phyloP scores from a whole-genome alignment of 2,113 vertebrate genomes.

The Carlito syrichta region DNA sequence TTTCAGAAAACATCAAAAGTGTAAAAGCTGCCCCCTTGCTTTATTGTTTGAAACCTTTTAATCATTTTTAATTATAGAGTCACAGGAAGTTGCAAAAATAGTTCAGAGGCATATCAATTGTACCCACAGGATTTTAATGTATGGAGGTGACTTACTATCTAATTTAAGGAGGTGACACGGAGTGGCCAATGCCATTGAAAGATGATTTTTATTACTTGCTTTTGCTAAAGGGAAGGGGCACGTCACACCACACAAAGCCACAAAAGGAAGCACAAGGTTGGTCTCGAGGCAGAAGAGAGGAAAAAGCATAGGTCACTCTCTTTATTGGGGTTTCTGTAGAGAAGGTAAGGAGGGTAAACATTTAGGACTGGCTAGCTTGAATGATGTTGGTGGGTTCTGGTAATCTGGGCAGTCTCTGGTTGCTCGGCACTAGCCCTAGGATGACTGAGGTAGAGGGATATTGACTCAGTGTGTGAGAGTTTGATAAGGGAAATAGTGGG shows the following conservation, averaged over 20 bases:
- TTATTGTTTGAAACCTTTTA: neutral
- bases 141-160: neutral
- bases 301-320: no score
- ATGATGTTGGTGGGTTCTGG: neutral
- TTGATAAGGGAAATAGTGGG: neutral
- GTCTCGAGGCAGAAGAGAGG: neutral
- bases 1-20: neutral
- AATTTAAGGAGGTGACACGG: no score
- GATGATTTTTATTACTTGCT: neutral
- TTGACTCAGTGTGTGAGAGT: neutral
- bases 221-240: neutral
- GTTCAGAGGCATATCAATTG: neutral
- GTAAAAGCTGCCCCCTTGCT: neutral
- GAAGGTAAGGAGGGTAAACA: neutral
- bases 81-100: neutral
- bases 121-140: neutral
- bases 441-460: neutral
- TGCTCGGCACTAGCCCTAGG: neutral
- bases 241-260: neutral
- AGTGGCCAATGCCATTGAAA: neutral
- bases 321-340: neutral
- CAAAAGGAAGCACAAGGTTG: neutral
- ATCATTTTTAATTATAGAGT: neutral
- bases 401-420: neutral
- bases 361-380: neutral